Base-by-base conservation (phyloP, 2,113 vertebrate species). In the Oceanites oceanicus region DNA sequence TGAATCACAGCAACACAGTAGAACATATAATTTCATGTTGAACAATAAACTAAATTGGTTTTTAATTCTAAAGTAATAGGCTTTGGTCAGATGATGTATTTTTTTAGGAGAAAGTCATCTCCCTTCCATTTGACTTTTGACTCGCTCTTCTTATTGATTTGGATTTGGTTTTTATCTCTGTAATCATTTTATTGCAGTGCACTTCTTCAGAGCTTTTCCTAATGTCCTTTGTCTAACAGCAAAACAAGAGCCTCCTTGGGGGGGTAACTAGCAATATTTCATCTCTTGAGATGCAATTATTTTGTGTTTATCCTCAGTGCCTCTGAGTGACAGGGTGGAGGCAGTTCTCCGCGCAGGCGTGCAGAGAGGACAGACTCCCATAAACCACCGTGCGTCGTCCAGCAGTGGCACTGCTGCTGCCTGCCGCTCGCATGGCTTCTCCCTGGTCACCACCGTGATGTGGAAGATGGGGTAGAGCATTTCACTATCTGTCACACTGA, bases 271-370 rank as follows among this genome's bases (percentile, higher is more conserved):
- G 92, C 97, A 98, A 65, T 76, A 12, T 76, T 94, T 95, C 63
- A 96, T 98, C 99, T 98, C 98, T 73, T 47, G 98, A 98, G 99
- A 97, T 81, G 92, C 97, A 98, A 98, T 99, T 99, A 98, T 93
- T 97, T 94, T 61, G 66, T 97, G 92, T 97, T 97, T 97, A 70
- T 94, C 75, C 23, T 40, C n/a, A 45, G 6, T 88, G 61, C 86
- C 95, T 78, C 81, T 55, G 77, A 91, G 82, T 17, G 63, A n/a
- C 8, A 5, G 25, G 53, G 15, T 20, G 38, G 56, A n/a, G 81
- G 32, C 45, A 34, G 45, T 3, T 59, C 38, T 49, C 21, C 5
- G 2, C 20, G 23, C 23, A 34, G 55, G n/a, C 56, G 2, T 1
- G 2, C 7, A 4, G 65, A 14, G 66, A n/a, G 42, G 12, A 50